Percentiles rank a stretch among this genome's conserved stretches.
Conservation (phyloP, 2,113 vertebrate genomes). For the Natator depressus region DNA sequence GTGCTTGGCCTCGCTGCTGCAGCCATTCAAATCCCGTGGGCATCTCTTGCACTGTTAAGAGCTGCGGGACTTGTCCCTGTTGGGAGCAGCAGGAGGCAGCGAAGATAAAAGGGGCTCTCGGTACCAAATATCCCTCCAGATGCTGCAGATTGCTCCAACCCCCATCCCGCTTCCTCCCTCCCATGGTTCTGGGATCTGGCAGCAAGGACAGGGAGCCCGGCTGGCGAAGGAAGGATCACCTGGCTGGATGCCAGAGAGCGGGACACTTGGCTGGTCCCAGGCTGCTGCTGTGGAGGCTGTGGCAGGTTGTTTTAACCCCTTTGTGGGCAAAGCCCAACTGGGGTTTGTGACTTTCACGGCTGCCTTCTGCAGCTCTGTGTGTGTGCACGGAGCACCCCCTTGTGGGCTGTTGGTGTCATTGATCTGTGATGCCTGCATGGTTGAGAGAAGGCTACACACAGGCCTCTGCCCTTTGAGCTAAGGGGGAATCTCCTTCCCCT, state of each 20-base stretch:
- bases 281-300: background rate
- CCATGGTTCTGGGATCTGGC: too few species aligned
- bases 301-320: background rate
- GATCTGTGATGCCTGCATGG: background rate
- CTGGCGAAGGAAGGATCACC: too few species aligned
- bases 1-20: background rate
- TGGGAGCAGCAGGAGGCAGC: background rate
- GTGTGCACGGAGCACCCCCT: too few species aligned
- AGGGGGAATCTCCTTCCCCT: too few species aligned
- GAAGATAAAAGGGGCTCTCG: background rate
- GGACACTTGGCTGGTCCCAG: too few species aligned
- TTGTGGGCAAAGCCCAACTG: too few species aligned
- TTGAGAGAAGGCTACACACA: background rate
- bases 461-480: background rate
- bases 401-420: background rate
- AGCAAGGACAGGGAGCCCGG: slow-evolving; percentile 54
- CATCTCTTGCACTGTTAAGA: too few species aligned
- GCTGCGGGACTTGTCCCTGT: too few species aligned
- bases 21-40: too few species aligned
- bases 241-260: too few species aligned
- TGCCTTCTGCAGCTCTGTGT: too few species aligned
- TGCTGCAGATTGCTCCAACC: background rate
- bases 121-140: background rate
- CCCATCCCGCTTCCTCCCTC: too few species aligned
- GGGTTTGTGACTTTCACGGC: background rate